These are phyloP conservation scores for Acleris sparsana DNA, from an alignment of 2,888 invertebrate species.

Conservation along the genomic window DNA sequence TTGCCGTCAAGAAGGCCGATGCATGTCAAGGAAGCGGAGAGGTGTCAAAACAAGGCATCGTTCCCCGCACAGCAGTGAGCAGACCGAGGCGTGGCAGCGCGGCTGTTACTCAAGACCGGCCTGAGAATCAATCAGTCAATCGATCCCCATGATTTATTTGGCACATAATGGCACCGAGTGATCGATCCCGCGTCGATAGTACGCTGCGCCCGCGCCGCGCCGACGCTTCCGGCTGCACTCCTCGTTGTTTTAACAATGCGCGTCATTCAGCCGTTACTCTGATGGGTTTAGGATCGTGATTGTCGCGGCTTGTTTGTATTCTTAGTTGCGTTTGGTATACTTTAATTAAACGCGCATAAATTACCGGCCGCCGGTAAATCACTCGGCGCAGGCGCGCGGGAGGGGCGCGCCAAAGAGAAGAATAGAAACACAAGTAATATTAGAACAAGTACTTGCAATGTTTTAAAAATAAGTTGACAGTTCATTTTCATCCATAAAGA, in stretches of 20 bases:
- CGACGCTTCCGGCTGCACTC: constrained; percentile 63
- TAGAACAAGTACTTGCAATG: constrained; percentile 20
- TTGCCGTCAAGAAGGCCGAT: not conserved
- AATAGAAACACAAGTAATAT: constrained; percentile 29
- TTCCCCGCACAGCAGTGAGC: not conserved
- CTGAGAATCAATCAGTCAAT: constrained; percentile 29
- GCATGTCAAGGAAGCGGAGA: constrained; percentile 2
- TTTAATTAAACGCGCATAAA: constrained; percentile 79
- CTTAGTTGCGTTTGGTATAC: constrained; percentile 43
- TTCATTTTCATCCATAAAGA: too few species aligned
- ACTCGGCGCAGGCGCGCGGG: constrained; percentile 57
- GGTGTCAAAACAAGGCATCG: constrained; percentile 6
- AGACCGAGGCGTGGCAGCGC: constrained; percentile 6
- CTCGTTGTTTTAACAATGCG: not conserved
- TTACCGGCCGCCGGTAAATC: constrained; percentile 67
- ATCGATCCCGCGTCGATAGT: constrained; percentile 26
- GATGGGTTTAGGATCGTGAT: not conserved
- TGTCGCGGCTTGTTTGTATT: not conserved
- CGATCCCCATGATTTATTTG: constrained; percentile 22
- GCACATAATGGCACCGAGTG: constrained; percentile 29
- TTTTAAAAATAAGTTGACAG: not conserved
- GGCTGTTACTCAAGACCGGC: constrained; percentile 20
- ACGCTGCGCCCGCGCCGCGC: constrained; percentile 20
- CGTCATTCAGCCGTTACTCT: not conserved
- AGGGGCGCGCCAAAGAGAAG: constrained; percentile 38